These are phyloP conservation scores for Oxygymnocypris stewartii DNA, from an alignment of 2,113 vertebrate species.

Conservation along the genomic window DNA sequence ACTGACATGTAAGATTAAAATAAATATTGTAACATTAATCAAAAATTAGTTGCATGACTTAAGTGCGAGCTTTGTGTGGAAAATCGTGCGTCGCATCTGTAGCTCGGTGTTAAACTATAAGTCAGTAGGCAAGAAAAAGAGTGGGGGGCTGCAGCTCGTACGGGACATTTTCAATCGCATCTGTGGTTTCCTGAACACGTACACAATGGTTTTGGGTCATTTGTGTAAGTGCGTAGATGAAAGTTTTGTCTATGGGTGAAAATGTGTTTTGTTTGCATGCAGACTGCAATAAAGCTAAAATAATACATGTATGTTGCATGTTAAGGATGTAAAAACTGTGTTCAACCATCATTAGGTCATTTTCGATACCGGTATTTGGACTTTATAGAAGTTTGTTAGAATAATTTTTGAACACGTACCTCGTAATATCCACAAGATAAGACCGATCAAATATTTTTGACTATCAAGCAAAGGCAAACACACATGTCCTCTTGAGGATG, in stretches of 20 bases:
- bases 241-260: not conserved
- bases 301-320: not conserved
- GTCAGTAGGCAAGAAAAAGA: not conserved
- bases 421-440: not conserved
- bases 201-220: not conserved
- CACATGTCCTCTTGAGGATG: not conserved
- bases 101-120: not conserved
- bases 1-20: not conserved
- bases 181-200: constrained; percentile 23
- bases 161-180: not conserved
- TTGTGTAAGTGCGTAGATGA: not conserved
- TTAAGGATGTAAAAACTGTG: not conserved
- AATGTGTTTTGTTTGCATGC: not conserved
- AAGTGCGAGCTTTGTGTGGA: not conserved
- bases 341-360: not conserved
- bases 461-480: not conserved
- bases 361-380: not conserved
- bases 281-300: not conserved
- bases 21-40: not conserved
- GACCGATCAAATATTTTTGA: not conserved
- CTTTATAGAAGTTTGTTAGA: not conserved
- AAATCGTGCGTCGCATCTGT: not conserved
- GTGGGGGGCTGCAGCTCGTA: not conserved
- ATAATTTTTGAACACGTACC: too few relatives aligned
- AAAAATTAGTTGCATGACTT: not conserved